Evolutionary conservation across 2,888 invertebrate species (phyloP).

Genomic region (Trachelus stipa): DNA sequence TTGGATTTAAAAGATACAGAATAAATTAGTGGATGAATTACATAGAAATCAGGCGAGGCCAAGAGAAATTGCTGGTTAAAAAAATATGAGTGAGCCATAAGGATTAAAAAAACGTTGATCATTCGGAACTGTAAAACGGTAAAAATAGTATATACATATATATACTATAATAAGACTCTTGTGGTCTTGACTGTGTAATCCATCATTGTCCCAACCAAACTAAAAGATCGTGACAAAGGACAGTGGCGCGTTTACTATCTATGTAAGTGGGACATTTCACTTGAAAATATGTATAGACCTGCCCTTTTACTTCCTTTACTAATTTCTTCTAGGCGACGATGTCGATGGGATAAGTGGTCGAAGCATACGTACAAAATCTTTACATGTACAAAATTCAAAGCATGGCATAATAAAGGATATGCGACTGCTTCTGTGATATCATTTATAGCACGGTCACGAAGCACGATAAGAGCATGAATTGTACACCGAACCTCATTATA

Average conservation of each 20-base stretch:
- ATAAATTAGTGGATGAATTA: not conserved
- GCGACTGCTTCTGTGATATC: not conserved
- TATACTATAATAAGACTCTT: not conserved
- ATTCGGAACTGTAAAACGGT: not conserved
- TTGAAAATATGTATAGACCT: not conserved
- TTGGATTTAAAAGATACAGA: not conserved
- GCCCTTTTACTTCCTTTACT: not conserved
- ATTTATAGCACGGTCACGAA: not conserved
- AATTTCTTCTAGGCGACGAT: not conserved
- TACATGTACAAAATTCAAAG: not conserved
- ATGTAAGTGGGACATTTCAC: not conserved
- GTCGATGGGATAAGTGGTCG: not conserved
- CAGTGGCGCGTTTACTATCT: constrained; percentile 19
- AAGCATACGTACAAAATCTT: not conserved
- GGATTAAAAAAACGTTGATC: not conserved
- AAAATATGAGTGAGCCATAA: not conserved
- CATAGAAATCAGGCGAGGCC: not conserved
- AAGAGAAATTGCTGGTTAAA: not conserved
- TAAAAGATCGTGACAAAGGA: constrained; percentile 24
- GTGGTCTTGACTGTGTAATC: constrained; percentile 4
- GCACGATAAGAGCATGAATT: not conserved
- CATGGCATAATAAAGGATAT: not conserved
- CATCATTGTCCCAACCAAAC: constrained; percentile 21
- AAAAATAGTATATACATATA: not conserved
- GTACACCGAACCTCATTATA: not conserved